phyloP scores from a whole-genome alignment of 2,888 invertebrate species.

The Cephonodes hylas region DNA sequence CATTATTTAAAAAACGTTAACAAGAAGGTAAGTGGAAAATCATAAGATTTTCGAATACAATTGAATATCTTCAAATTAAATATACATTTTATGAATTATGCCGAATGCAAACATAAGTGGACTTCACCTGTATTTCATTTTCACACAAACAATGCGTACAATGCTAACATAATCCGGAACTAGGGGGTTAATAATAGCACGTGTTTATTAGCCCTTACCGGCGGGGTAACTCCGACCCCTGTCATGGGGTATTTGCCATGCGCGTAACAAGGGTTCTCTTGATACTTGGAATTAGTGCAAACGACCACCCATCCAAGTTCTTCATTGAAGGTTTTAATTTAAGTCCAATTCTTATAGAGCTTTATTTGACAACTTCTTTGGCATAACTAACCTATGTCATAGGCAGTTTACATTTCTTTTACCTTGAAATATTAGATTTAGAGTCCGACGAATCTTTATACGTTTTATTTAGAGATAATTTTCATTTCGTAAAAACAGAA shows the following conservation, averaged over 20 bases:
- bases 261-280: constrained; percentile 42
- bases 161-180: constrained; percentile 20
- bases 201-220: constrained; percentile 41
- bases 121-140: neutral
- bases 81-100: neutral
- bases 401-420: too few relatives aligned
- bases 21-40: too few relatives aligned
- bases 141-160: constrained; percentile 15
- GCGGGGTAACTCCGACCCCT: constrained; percentile 39
- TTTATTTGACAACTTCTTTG: too few relatives aligned
- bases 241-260: constrained; percentile 40
- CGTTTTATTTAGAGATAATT: too few relatives aligned
- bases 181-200: constrained; percentile 34
- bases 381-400: too few relatives aligned
- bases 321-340: neutral
- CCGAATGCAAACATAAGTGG: neutral
- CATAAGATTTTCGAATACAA: too few relatives aligned
- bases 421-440: too few relatives aligned
- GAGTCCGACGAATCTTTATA: too few relatives aligned
- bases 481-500: too few relatives aligned
- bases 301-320: neutral
- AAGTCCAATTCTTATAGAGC: too few relatives aligned
- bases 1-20: too few relatives aligned
- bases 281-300: constrained; percentile 10
- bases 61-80: too few relatives aligned